Percentiles rank a stretch among this genome's conserved stretches.
Evolutionary conservation across 2,888 invertebrate species (phyloP).

Genomic region (Clepsis dumicolana): DNA sequence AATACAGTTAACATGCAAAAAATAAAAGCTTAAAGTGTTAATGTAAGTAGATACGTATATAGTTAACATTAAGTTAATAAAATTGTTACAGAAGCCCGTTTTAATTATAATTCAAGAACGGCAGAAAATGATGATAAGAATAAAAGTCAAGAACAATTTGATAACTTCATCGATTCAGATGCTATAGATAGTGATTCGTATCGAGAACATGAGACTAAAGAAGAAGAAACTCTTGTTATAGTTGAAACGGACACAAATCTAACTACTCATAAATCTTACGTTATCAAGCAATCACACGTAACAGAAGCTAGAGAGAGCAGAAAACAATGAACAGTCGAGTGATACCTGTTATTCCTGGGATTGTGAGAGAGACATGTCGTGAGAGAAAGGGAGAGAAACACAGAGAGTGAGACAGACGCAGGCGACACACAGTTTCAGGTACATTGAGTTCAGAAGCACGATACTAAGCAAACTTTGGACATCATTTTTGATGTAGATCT

Average conservation of each 20-base stretch:
- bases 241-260: slow-evolving; percentile 24
- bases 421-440: slow-evolving; percentile 69
- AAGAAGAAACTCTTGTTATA: background rate
- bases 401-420: slow-evolving; percentile 84
- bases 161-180: background rate
- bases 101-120: background rate
- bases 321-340: slow-evolving; percentile 67
- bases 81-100: slow-evolving; percentile 8
- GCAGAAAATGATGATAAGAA: background rate
- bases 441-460: slow-evolving; percentile 42
- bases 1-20: slow-evolving; percentile 13
- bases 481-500: background rate
- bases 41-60: background rate
- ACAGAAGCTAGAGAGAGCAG: slow-evolving; percentile 74
- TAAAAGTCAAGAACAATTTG: background rate
- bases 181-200: background rate
- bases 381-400: slow-evolving; percentile 84
- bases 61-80: background rate
- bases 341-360: slow-evolving; percentile 86
- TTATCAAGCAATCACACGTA: slow-evolving; percentile 74
- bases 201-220: background rate
- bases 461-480: slow-evolving; percentile 29
- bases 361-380: slow-evolving; percentile 84
- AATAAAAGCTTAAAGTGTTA: slow-evolving; percentile 1
- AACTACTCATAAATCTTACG: slow-evolving; percentile 51